Conservation (phyloP, 2,113 vertebrate species). For the Poecilia latipinna region DNA sequence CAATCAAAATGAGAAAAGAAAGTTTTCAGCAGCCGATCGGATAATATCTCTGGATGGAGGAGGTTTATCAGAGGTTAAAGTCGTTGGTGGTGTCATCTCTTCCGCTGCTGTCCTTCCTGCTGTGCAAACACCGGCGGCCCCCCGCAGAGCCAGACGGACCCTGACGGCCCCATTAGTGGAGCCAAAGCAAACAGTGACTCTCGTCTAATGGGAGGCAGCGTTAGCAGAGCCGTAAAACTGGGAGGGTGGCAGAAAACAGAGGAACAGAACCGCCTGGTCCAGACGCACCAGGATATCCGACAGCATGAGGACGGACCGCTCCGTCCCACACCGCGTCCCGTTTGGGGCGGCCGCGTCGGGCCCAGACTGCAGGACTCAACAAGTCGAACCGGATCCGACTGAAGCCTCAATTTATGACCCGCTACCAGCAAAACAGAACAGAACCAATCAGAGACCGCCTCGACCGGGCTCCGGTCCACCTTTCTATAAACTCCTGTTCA, state of each 20-base stretch:
- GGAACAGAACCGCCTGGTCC: not conserved
- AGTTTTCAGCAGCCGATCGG: not conserved
- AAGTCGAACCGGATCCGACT: conserved; percentile 59
- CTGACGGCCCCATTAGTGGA: conserved; percentile 55
- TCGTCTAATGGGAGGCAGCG: conserved; percentile 65
- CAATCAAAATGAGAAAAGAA: not conserved
- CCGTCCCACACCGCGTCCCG: not conserved
- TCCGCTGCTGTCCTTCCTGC: conserved; percentile 22
- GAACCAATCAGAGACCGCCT: too few species aligned
- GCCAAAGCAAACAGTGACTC: conserved; percentile 75
- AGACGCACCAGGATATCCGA: not conserved
- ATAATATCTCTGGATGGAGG: too few species aligned
- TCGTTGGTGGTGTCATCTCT: conserved; percentile 29
- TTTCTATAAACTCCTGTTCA: too few species aligned
- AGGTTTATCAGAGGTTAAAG: not conserved
- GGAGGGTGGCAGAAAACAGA: conserved; percentile 3
- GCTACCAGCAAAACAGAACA: too few species aligned
- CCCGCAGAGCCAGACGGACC: conserved; percentile 60
- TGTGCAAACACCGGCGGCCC: conserved; percentile 30
- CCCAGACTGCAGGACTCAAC: conserved; percentile 55
- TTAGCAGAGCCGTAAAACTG: conserved; percentile 62
- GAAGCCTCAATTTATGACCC: conserved; percentile 37
- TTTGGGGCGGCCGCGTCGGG: conserved; percentile 50
- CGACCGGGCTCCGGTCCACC: too few species aligned
- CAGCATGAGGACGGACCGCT: not conserved